Evolutionary conservation across 2,797 vertebrate genomes (phyloP), one percentile per base, ranked within the genome.

Genomic region (Pseudomugil tenellus): DNA sequence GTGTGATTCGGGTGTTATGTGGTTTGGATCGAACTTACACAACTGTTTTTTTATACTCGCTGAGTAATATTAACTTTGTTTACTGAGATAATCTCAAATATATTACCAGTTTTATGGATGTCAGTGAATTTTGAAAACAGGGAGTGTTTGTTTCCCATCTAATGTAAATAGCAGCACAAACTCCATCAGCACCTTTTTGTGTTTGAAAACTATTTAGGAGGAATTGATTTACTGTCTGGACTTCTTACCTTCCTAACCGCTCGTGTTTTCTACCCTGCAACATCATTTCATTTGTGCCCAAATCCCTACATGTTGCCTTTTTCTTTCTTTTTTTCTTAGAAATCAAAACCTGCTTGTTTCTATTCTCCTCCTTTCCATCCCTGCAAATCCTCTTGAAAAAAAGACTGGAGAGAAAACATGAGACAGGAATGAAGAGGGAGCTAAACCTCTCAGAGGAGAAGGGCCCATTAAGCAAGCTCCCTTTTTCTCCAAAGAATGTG

Each of bases 401-500:
- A 31, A 60, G 85, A 80, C n/a, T 21, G 55, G 64, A 81, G 81
- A 66, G 65, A 81, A 87, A 84, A 86, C 73, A 83, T 85, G 77
- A 85, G 70, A 71, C 78, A 87, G 74, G 81, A 69, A 83, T 76
- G 72, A 65, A 78, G 70, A 46, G 71, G 79, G 80, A 86, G 77
- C 66, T 70, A 76, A 82, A 72, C 75, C 72, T 89, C 78, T 90
- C 79, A 8, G 66, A 84, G 79, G 81, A 91, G 70, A 78, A 81
- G 78, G 79, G 84, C 84, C 89, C 81, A 91, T 91, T 90, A 90
- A 87, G 79, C 28, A 26, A 85, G 67, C 74, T 70, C 59, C 77
- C 71, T 66, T 76, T 77, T 74, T 77, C 81, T 79, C 76, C 73
- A 80, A 87, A 88, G 81, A 89, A 89, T 81, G 86, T 32, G 58